Conservation (phyloP, 2,888 invertebrate genomes). For the Rhopalosiphum nymphaeae region DNA sequence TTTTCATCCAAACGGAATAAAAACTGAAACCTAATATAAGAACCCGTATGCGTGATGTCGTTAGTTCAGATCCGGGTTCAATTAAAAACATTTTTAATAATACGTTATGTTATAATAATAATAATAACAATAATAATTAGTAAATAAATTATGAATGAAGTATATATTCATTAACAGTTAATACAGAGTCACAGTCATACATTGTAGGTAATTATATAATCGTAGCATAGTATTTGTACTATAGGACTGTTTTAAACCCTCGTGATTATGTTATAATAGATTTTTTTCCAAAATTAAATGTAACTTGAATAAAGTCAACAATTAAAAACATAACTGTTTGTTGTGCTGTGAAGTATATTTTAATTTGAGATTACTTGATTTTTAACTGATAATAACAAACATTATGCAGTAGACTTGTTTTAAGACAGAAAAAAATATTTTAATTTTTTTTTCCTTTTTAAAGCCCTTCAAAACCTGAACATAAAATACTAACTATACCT, state of each 20-base stretch:
- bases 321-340: background rate
- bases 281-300: background rate
- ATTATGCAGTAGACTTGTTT: background rate
- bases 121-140: slow-evolving; percentile 16
- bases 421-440: background rate
- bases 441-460: background rate
- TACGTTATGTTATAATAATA: slow-evolving; percentile 35
- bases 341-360: background rate
- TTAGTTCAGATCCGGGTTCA: slow-evolving; percentile 63
- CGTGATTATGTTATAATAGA: background rate
- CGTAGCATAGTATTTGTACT: background rate
- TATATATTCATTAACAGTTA: background rate
- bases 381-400: background rate
- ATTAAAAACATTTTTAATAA: slow-evolving; percentile 62
- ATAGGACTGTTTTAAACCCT: background rate
- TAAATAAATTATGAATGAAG: slow-evolving; percentile 40
- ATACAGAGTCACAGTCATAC: background rate
- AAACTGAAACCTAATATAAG: slow-evolving; percentile 46
- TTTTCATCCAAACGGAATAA: slow-evolving; percentile 40
- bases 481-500: background rate
- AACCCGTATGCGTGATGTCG: slow-evolving; percentile 55
- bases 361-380: background rate
- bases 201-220: slow-evolving; percentile 29
- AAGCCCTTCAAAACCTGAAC: background rate
- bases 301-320: background rate